These are phyloP conservation scores for Alcedo atthis DNA, from an alignment of 2,797 vertebrate species.

Conservation along the genomic window DNA sequence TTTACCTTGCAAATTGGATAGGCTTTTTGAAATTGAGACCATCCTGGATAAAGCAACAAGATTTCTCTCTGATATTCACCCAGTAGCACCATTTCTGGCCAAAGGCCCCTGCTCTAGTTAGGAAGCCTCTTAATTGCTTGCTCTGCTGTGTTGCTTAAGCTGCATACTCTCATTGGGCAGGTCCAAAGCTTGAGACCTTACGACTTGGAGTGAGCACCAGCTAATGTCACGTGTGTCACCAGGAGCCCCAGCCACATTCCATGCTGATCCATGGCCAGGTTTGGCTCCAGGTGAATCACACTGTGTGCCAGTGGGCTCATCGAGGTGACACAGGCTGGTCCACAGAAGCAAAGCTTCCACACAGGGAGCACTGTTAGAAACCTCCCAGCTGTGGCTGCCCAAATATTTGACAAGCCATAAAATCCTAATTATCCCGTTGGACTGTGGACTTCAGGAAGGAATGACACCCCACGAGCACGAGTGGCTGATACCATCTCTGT, in stretches of 20 bases:
- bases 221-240: not conserved
- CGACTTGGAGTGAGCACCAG: not conserved
- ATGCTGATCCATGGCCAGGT: not conserved
- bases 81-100: not conserved
- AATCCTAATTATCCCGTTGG: not conserved
- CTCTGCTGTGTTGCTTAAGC: slow-evolving; percentile 13
- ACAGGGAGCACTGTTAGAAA: not conserved
- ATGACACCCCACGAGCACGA: not conserved
- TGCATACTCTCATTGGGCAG: slow-evolving; percentile 43
- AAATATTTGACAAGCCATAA: not conserved
- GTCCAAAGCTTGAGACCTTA: slow-evolving; percentile 12
- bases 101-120: not conserved
- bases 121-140: not conserved
- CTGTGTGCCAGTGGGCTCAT: not conserved
- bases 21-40: not conserved
- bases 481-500: accelerated
- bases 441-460: not conserved
- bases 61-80: not conserved
- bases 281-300: not conserved
- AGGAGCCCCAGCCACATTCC: not conserved
- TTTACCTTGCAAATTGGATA: not conserved
- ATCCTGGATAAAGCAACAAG: not conserved
- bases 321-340: not conserved
- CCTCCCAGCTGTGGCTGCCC: not conserved
- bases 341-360: not conserved